These are phyloP conservation scores for Homarus americanus DNA, from an alignment of 1,140 invertebrate genomes.

Conservation along the genomic window DNA sequence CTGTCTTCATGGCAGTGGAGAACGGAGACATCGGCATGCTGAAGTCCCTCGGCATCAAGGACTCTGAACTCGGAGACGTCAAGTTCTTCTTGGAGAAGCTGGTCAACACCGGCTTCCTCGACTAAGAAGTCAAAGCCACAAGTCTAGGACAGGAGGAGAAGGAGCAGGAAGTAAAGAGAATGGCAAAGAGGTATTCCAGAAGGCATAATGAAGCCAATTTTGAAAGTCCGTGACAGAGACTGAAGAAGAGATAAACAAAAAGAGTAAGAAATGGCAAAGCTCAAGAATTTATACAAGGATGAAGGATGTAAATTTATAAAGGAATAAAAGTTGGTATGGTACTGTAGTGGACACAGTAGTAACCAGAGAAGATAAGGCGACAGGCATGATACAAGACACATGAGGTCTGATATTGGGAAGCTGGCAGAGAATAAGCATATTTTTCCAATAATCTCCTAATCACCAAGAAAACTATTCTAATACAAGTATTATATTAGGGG, in stretches of 20 bases:
- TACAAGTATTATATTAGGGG: constrained; percentile 27
- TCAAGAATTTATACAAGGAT: neutral
- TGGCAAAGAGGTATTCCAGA: neutral
- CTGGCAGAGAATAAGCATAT: constrained; percentile 4
- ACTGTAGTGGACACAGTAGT: neutral
- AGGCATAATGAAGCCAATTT: neutral
- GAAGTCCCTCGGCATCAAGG: constrained; percentile 95
- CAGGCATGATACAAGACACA: neutral
- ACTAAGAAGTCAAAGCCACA: constrained; percentile 82
- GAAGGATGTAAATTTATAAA: neutral
- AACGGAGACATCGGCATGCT: constrained; percentile 96
- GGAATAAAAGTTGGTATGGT: neutral
- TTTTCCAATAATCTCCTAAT: neutral
- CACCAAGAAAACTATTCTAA: constrained; percentile 7
- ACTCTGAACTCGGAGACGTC: constrained; percentile 96
- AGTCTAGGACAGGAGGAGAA: neutral
- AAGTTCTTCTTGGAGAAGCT: constrained; percentile 98
- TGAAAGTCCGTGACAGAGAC: neutral
- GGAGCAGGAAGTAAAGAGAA: neutral
- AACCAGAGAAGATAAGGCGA: neutral
- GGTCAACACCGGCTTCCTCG: constrained; percentile 96
- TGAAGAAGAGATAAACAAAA: neutral
- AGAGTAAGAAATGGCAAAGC: neutral
- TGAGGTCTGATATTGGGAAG: neutral
- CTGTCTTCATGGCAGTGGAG: constrained; percentile 97